phyloP scores from a whole-genome alignment of 2,113 vertebrate genomes.

The Sisor rabdophorus region DNA sequence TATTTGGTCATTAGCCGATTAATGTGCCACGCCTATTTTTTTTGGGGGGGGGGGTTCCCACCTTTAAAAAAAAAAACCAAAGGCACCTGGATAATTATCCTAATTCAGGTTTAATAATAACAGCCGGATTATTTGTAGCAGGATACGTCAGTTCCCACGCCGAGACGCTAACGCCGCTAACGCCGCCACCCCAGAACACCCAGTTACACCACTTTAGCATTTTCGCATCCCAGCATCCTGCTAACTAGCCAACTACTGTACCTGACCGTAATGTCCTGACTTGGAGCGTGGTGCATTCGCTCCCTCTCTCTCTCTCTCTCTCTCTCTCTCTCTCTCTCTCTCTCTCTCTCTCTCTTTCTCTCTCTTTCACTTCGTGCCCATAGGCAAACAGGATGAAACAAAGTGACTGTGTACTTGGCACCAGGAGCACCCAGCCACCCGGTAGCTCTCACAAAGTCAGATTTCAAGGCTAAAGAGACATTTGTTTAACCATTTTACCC shows the following conservation, averaged over 20 bases:
- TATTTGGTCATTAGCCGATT: no score
- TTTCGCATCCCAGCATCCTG: not conserved
- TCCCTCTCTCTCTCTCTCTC: slow-evolving; percentile 20
- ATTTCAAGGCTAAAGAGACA: slow-evolving; percentile 62
- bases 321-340: no score
- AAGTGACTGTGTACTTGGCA: slow-evolving; percentile 67
- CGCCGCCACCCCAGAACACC: not conserved
- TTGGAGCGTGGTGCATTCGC: slow-evolving; percentile 54
- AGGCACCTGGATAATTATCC: not conserved
- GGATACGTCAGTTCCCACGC: not conserved
- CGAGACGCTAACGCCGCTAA: not conserved
- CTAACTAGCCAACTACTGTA: slow-evolving; percentile 24
- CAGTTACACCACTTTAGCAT: not conserved
- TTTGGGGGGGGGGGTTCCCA: no score
- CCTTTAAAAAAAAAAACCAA: not conserved
- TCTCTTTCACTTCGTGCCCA: slow-evolving; percentile 44
- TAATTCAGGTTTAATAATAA: not conserved
- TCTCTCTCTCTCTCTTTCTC: slow-evolving; percentile 25
- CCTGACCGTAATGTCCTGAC: slow-evolving; percentile 42
- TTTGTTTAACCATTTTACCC: slow-evolving; percentile 69
- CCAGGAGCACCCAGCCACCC: slow-evolving; percentile 54
- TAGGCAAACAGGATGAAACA: slow-evolving; percentile 55
- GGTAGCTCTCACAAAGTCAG: slow-evolving; percentile 65
- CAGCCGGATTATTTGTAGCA: not conserved
- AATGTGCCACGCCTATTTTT: not conserved